Percentiles rank a stretch among this genome's conserved stretches.
phyloP scores from a whole-genome alignment of 2,888 invertebrate species.

The Heterodera filipjevi region DNA sequence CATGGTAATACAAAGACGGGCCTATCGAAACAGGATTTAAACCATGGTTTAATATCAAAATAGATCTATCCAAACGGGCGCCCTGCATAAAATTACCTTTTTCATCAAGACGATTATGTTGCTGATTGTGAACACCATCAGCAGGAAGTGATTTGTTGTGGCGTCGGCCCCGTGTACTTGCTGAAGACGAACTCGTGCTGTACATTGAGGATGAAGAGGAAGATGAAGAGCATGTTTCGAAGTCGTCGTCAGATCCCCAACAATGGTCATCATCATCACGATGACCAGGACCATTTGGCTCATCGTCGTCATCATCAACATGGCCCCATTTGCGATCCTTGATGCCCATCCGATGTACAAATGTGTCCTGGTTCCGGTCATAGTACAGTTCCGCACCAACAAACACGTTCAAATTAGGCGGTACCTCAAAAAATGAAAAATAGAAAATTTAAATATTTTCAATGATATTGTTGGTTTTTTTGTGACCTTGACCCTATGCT shows the following conservation, averaged over 20 bases:
- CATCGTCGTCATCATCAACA: conserved; percentile 5
- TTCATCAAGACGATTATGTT: too few relatives aligned
- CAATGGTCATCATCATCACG: not conserved
- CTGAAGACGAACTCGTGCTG: too few relatives aligned
- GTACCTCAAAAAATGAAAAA: conserved; percentile 51
- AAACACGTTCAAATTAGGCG: conserved; percentile 51
- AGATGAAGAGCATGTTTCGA: not conserved
- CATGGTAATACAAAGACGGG: too few relatives aligned
- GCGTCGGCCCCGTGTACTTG: not conserved
- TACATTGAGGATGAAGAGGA: not conserved
- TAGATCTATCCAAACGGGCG: too few relatives aligned
- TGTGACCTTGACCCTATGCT: too few relatives aligned
- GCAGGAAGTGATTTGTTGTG: not conserved
- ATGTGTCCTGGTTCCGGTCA: conserved; percentile 39
- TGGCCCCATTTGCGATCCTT: not conserved
- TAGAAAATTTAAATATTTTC: not conserved
- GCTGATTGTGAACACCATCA: too few relatives aligned
- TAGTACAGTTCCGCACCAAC: conserved; percentile 54
- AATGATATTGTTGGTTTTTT: not conserved
- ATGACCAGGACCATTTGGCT: too few relatives aligned
- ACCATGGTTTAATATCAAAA: too few relatives aligned
- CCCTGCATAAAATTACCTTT: too few relatives aligned
- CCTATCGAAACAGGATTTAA: too few relatives aligned
- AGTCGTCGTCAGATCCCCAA: not conserved
- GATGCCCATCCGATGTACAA: conserved; percentile 5